Base-by-base conservation (phyloP, 2,888 invertebrate genomes). In the Lumbricus terrestris region DNA sequence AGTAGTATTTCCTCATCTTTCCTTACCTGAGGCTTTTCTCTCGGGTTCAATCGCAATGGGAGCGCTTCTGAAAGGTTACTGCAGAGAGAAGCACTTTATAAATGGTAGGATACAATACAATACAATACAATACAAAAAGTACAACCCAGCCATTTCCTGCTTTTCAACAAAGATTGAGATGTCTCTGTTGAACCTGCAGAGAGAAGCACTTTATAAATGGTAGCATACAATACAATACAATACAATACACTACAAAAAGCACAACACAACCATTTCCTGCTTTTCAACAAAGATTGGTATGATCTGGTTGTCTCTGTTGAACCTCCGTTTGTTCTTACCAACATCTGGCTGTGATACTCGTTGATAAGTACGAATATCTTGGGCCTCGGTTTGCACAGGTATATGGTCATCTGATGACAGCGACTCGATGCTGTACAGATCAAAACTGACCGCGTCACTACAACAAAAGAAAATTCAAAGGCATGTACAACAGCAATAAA, bases 361-460 rank as follows among this genome's bases (percentile, higher is more conserved):
- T 33, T 11, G 37, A 23, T 23, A 35, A 35, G 35, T 34, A 1
- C 37, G 37, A 85, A 85, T 85, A 8, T 85, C 85, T 35, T 85
- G 85, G 23, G 85, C 35, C 85, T 35, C 85, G 18, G 69, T n/a
- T 8, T 29, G 69, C 13, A 37, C 34, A 13, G 85, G 18, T 15
- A 23, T 13, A 85, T 34, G 85, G 85, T 85, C 85, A 0, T 89
- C 47, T 18, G 54, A 3, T 23, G 69, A 42, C 15, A 69, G 33
- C 34, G 85, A 85, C n/a, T 91, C 89, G 13, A 91, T 89, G 83
- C 91, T 92, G 90, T 89, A 91, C 15, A 42, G 37, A 88, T 92
- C 92, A 42, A 91, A 91, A 69, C 90, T 91, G 82, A 90, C 91
- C 5, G 38, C 88, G n/a, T 91, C 91, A 35, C 91, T 91, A 90